Evolutionary conservation across 2,888 invertebrate genomes (phyloP), one percentile per base, ranked within the genome.

Genomic region (Agrilus biguttatus): DNA sequence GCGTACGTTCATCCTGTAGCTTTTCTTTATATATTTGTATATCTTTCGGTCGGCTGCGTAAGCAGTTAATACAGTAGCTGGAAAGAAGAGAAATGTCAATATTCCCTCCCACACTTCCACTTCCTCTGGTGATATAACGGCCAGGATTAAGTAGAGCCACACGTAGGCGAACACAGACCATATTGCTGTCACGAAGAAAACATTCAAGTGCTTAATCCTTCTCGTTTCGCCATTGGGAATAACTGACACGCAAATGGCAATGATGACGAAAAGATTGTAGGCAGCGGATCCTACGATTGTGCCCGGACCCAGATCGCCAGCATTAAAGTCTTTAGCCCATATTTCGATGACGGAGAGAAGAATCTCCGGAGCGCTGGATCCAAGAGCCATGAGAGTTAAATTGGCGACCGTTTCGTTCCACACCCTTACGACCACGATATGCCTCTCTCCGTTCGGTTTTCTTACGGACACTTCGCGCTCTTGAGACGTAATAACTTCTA

Each of bases 331-430:
- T 65, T 91, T 90, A 36, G 92, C 95, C 66, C 87, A 88, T 63
- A 97, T 93, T 70, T 98, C 98, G 60, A 98, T 97, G 54, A 97
- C 88, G 12, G 97, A 97, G 37, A 98, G 71, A 19, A 98, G 71
- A 61, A 98, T 98, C 69, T 98, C 98, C 1, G 98, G 98, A 2
- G 97, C 97, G 55, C 95, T 96, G 17, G 96, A 96, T 3, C 98
- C 97, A 43, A 98, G 70, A 12, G 98, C 98, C 98, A 98, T 98
- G 42, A 98, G 74, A 5, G 97, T 98, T 53, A 98, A 71, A 69
- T 98, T 98, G 50, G 96, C 96, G 36, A 98, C 97, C 2, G 98
- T 97, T 66, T 97, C 97, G 68, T 98, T 98, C 98, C 98, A 98
- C 45, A 98, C 87, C 45, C 96, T 76, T 13, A 98, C 96, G 40